Base-by-base conservation (phyloP, 53 echinoderm and acorn worm genomes). In the Mesocentrotus franciscanus region DNA sequence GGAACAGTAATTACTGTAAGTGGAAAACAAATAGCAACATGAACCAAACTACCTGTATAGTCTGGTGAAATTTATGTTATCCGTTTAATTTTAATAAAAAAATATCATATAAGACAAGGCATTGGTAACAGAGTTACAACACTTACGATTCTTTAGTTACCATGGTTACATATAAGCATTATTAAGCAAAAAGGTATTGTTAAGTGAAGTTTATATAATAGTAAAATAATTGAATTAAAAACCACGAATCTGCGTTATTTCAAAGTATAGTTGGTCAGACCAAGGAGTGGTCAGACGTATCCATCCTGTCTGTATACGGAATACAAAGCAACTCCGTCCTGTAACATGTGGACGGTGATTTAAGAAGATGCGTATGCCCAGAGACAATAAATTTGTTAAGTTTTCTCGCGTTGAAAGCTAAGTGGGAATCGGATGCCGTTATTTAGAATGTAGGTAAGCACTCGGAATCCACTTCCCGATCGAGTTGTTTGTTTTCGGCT, bases 401-500 rank as follows among this genome's bases (percentile, higher is more conserved):
- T 93, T 81, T 93, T 93, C 79, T 79, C 60, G 62, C 94, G 94
- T 81, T 93, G 94, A 93, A 78, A 78, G 36, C 55, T 74, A 72
- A 74, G 92, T 71, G 92, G 93, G 60, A 24, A 94, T 85, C 70
- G 87, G 84, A 94, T 12, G 70, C 84, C 84, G 78, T 66, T 94
- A 94, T 94, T 94, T 85, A 94, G 95, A 66, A 66, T 66, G 92
- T 35, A 11, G 92, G 92, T 87, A 87, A 93, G 79, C 94, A 81
- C 83, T 93, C 83, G 60, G 93, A 78, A 93, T 93, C 93, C 94
- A 93, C 83, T 93, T 81, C 62, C 32, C 76, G n/a, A 20, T 35
- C 13, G 85, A 27, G 24, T 94, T 94, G 95, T 94, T 94, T 94
- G 95, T 94, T 94, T 94, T 94, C 95, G 71, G 87, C 95, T 64